Evolutionary conservation across 1,140 invertebrate genomes (phyloP), one percentile per base, ranked within the genome.

Genomic region (Tetragonula clypearis): DNA sequence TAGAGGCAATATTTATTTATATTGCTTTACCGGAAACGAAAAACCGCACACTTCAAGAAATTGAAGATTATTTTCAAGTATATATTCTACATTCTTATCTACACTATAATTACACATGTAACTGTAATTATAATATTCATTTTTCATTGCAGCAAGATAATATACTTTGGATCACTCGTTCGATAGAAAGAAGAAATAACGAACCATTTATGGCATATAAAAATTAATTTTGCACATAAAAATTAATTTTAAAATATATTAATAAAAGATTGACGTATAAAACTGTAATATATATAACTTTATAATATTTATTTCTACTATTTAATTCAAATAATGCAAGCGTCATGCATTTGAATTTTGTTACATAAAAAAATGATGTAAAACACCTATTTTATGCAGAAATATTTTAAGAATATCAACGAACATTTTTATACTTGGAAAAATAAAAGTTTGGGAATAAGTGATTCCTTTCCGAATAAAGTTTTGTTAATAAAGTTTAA

Each of bases 11-110:
- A 1, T 96, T 98, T 62, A 94, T 97, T 80, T 97, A 96, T 87
- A 93, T 98, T 1, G 95, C 97, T 75, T 94, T 98, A 56, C 98
- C 98, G 30, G 98, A 98, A 95, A 98, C 98, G 0, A 98, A 97
- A 92, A 97, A 97, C 23, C 96, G 96, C 86, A 96, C 95, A 4
- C 94, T 98, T 79, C 96, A 97, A 82, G 96, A 98, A 95, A 98
- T 98, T 83, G 97, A 97, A 93, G 96, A 97, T 92, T 97, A 97
- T 92, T 97, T 97, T 91, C 95, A 96, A 88, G 96, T 94, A 87
- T 91, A 84, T n/a, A 11, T 65, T 4, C 2, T 30, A 73, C 23
- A 14, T 55, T 71, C 21, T 14, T 21, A 8, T 78, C 35, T 53
- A 26, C 6, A 0, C 3, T 6, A 12, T 14, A 41, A 1, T 14